Percentiles rank a stretch among this genome's conserved stretches.
Evolutionary conservation across 2,113 vertebrate species (phyloP).

Genomic region (Ondatra zibethicus): DNA sequence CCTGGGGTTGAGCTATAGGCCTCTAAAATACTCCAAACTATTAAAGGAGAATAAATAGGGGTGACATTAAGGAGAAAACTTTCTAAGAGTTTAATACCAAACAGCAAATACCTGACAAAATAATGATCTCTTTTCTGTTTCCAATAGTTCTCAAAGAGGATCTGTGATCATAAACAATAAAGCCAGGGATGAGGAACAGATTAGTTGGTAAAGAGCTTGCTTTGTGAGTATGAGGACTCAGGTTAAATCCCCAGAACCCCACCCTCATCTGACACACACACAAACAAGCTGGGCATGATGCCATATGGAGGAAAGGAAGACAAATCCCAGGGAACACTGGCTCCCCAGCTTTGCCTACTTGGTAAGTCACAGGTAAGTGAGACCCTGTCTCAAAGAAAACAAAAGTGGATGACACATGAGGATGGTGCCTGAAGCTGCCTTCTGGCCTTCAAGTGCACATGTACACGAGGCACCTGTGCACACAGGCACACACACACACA

Average conservation of each 20-base stretch:
- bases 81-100: constrained; percentile 33
- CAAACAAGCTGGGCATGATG: background rate
- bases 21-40: constrained; percentile 36
- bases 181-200: too few species aligned
- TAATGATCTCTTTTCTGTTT: constrained; percentile 34
- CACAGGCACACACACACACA: background rate
- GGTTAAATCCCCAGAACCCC: background rate
- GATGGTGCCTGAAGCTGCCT: background rate
- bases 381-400: background rate
- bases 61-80: constrained; percentile 1
- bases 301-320: background rate
- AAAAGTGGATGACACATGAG: background rate
- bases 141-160: background rate
- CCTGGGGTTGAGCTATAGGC: constrained; percentile 17
- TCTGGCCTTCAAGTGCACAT: background rate
- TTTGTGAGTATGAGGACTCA: background rate
- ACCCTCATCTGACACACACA: background rate
- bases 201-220: background rate
- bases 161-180: constrained; percentile 5
- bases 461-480: background rate
- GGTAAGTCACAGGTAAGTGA: background rate
- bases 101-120: constrained; percentile 10
- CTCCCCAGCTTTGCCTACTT: too few species aligned
- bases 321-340: background rate
- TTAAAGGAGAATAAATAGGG: constrained; percentile 4